Conservation (phyloP, 2,113 vertebrate genomes). For the Neotoma lepida region DNA sequence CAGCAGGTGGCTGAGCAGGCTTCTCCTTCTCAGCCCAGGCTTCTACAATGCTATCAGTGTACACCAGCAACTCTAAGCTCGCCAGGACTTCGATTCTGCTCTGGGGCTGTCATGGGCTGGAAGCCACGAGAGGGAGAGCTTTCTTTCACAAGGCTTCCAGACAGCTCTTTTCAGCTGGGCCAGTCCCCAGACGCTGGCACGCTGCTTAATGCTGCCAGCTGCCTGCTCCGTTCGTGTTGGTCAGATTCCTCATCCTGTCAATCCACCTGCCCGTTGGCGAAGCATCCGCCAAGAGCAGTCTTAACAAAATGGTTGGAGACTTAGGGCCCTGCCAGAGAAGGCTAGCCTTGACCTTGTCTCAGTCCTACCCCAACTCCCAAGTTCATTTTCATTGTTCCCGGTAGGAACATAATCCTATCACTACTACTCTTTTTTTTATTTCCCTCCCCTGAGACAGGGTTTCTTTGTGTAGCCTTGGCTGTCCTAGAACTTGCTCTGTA, state of each 20-base stretch:
- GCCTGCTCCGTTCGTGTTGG: not conserved
- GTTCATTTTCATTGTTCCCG: not conserved
- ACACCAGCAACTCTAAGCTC: not conserved
- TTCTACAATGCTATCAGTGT: not conserved
- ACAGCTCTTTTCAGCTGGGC: not conserved
- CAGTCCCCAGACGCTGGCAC: not conserved
- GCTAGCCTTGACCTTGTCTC: not conserved
- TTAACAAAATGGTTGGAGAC: not conserved
- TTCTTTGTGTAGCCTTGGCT: not conserved
- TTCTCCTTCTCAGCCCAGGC: not conserved
- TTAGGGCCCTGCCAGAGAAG: not conserved
- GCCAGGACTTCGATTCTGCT: not conserved
- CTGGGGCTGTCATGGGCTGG: not conserved
- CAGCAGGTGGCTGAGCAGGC: not conserved
- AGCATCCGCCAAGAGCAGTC: not conserved
- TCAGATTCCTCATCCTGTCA: not conserved
- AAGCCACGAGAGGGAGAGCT: not conserved
- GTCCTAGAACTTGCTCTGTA: not conserved
- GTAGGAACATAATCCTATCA: not conserved
- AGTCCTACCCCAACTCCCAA: not conserved
- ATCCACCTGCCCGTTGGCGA: not conserved
- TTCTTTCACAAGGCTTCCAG: not conserved
- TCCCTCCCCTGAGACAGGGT: rapidly evolving
- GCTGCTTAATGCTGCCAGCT: conserved; percentile 14
- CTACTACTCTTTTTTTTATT: not conserved